Conservation (phyloP, 2,797 vertebrate genomes). For the Trematomus bernacchii region DNA sequence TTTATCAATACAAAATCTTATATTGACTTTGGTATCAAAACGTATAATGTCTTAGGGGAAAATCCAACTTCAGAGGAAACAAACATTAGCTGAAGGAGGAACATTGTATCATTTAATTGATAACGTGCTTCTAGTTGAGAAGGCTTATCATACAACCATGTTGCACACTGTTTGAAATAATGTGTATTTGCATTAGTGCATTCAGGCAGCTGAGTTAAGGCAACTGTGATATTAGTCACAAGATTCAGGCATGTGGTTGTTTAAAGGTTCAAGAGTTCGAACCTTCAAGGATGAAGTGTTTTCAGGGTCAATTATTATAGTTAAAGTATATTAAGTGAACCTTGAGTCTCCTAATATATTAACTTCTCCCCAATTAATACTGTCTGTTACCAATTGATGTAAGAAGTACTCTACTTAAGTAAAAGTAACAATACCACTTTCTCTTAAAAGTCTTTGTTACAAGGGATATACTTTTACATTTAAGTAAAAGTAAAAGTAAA, state of each 20-base stretch:
- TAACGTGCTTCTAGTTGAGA: not conserved
- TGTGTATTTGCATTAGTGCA: conserved; percentile 50
- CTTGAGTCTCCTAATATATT: not conserved
- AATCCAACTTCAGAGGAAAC: conserved; percentile 12
- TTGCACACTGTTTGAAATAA: conserved; percentile 41
- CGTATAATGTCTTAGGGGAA: conserved; percentile 1
- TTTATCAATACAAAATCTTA: not conserved
- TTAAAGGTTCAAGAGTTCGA: conserved; percentile 40
- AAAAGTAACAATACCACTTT: not conserved
- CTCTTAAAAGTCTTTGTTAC: not conserved
- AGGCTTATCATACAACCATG: conserved; percentile 14
- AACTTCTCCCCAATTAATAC: not conserved
- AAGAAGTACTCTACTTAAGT: not conserved
- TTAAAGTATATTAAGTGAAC: not conserved
- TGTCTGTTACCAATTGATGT: not conserved
- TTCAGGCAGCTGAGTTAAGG: conserved; percentile 37
- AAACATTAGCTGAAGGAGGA: not conserved
- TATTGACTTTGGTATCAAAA: conserved; percentile 22
- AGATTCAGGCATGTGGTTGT: conserved; percentile 47
- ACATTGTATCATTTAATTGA: conserved; percentile 4
- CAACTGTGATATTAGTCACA: conserved; percentile 44
- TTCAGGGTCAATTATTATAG: conserved; percentile 1
- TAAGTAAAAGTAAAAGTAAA: not conserved
- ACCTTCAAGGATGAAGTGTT: conserved; percentile 12
- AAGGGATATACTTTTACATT: not conserved